Conservation (phyloP, 1,140 invertebrate genomes). For the Pentalonia nigronervosa region DNA sequence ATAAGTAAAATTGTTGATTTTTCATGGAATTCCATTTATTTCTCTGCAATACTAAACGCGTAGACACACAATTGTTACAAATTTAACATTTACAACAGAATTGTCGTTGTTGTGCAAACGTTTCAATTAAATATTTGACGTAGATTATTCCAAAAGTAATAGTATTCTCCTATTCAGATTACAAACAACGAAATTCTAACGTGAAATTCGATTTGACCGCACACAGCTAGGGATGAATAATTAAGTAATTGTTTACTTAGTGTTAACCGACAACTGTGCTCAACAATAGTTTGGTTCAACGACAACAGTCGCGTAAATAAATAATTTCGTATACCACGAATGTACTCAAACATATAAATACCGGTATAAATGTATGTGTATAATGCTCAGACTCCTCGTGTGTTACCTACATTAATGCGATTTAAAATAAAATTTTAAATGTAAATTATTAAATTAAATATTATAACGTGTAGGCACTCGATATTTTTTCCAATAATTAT, state of each 20-base stretch:
- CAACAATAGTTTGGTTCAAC: constrained; percentile 2
- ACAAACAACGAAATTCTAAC: constrained; percentile 8
- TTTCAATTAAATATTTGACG: not conserved
- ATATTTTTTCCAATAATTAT: not conserved
- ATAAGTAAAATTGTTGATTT: not conserved
- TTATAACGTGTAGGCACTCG: not conserved
- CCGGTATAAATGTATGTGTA: not conserved
- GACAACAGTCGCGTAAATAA: not conserved
- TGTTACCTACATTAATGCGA: not conserved
- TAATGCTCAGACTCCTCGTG: not conserved
- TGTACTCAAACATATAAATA: not conserved
- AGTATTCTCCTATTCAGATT: not conserved
- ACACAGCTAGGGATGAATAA: not conserved
- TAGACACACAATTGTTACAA: not conserved
- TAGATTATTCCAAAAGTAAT: constrained; percentile 12
- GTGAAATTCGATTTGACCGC: not conserved
- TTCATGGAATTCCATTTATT: not conserved
- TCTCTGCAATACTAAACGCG: not conserved
- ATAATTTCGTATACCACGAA: not conserved
- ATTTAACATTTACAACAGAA: not conserved
- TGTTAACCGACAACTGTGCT: not conserved
- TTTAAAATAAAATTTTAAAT: not conserved
- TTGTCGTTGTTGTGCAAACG: not conserved
- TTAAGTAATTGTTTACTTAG: not conserved
- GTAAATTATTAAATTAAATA: not conserved